A percentile compares a stretch with the other conserved stretches of the same genome.
phyloP scores from a whole-genome alignment of 2,888 invertebrate species.

The Napeogenes inachia region DNA sequence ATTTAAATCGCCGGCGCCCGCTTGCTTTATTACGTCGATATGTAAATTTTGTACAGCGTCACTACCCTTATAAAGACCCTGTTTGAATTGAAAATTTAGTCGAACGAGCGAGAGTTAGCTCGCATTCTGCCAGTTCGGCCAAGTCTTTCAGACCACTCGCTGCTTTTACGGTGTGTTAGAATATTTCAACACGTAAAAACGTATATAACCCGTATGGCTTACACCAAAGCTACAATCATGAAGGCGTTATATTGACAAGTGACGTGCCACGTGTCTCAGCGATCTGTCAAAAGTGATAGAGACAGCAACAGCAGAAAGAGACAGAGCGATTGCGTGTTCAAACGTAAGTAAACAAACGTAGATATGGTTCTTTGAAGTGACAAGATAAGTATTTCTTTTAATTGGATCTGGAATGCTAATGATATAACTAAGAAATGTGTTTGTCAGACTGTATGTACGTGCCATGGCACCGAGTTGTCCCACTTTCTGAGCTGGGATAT shows the following conservation, averaged over 20 bases:
- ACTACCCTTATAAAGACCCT: slow-evolving; percentile 77
- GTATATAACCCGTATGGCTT: slow-evolving; percentile 1
- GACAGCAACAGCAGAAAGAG: slow-evolving; percentile 41
- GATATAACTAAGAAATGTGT: neutral
- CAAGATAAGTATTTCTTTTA: slow-evolving; percentile 10
- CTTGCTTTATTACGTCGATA: slow-evolving; percentile 76
- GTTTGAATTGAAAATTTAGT: slow-evolving; percentile 77
- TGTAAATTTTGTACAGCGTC: slow-evolving; percentile 76
- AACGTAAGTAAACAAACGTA: slow-evolving; percentile 47
- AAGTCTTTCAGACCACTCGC: slow-evolving; percentile 74
- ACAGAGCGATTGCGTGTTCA: slow-evolving; percentile 41
- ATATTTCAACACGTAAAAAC: slow-evolving; percentile 16
- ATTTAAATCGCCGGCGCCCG: slow-evolving; percentile 69
- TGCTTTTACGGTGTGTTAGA: slow-evolving; percentile 41
- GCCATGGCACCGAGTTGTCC: slow-evolving; percentile 44
- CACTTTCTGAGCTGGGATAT: slow-evolving; percentile 33
- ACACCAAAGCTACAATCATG: slow-evolving; percentile 14
- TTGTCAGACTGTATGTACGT: slow-evolving; percentile 38
- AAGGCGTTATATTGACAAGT: slow-evolving; percentile 39
- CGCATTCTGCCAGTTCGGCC: slow-evolving; percentile 66
- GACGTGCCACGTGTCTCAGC: slow-evolving; percentile 53
- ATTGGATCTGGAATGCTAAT: slow-evolving; percentile 40
- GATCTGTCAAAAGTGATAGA: slow-evolving; percentile 61
- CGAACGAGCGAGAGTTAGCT: slow-evolving; percentile 68
- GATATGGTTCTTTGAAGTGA: slow-evolving; percentile 23